Evolutionary conservation across 1,140 invertebrate species (phyloP).

Genomic region (Cylas formicarius): DNA sequence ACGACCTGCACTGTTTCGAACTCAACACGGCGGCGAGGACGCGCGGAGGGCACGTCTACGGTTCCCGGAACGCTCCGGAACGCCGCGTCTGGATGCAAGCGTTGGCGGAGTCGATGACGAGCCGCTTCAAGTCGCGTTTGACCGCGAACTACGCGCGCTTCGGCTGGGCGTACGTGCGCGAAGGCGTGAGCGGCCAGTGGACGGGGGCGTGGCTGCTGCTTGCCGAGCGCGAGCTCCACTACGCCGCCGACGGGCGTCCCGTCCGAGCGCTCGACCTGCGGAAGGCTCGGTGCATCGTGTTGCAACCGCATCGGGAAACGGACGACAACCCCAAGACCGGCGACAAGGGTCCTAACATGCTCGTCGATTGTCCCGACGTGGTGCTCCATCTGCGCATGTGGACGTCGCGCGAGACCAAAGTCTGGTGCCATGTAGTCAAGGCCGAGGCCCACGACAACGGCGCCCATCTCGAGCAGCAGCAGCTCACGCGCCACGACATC

Average conservation of each 20-base stretch:
- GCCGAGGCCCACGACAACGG: conserved; percentile 71
- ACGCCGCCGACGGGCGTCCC: conserved; percentile 50
- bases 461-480: conserved; percentile 67
- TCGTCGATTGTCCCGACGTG: conserved; percentile 55
- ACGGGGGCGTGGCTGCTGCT: conserved; percentile 70
- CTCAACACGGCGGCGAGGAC: conserved; percentile 45
- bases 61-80: conserved; percentile 48
- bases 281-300: conserved; percentile 73
- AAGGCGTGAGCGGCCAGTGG: conserved; percentile 62
- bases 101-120: conserved; percentile 55
- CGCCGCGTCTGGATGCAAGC: conserved; percentile 61
- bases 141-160: conserved; percentile 53
- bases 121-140: conserved; percentile 51
- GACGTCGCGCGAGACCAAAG: conserved; percentile 53
- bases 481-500: conserved; percentile 76
- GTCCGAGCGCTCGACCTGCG: conserved; percentile 64
- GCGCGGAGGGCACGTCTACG: conserved; percentile 48
- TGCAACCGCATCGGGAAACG: conserved; percentile 47
- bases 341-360: conserved; percentile 54
- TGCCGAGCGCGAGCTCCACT: conserved; percentile 60
- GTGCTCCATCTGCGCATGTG: conserved; percentile 67
- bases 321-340: conserved; percentile 44
- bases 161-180: conserved; percentile 57
- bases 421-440: conserved; percentile 67
- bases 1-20: conserved; percentile 53